phyloP scores from a whole-genome alignment of 1,140 invertebrate species.

The Drosophila trapezifrons region DNA sequence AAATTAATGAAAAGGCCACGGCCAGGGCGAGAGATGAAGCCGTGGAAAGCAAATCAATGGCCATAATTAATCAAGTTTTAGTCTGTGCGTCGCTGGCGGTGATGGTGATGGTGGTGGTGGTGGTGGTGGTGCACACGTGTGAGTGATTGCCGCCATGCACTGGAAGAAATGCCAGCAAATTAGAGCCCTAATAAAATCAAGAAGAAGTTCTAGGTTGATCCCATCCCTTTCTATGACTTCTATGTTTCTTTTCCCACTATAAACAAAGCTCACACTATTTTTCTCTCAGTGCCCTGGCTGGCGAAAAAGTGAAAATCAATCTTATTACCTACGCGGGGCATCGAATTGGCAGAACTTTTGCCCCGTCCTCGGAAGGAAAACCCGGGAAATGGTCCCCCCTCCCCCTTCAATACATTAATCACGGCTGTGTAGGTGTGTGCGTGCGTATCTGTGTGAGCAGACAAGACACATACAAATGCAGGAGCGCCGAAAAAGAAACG shows the following conservation, averaged over 20 bases:
- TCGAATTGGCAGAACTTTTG: slow-evolving; percentile 57
- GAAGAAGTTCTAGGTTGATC: no score
- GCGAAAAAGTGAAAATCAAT: slow-evolving; percentile 80
- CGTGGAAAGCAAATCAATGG: slow-evolving; percentile 81
- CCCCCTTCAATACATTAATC: slow-evolving; percentile 47
- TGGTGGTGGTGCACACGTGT: slow-evolving; percentile 58
- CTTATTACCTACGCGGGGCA: slow-evolving; percentile 73
- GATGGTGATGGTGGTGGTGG: background rate
- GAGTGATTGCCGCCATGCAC: slow-evolving; percentile 58
- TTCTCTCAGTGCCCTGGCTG: background rate
- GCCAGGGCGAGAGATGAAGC: slow-evolving; percentile 49
- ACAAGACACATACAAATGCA: slow-evolving; percentile 42
- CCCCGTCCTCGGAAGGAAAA: background rate
- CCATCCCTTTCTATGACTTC: no score
- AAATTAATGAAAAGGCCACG: slow-evolving; percentile 67
- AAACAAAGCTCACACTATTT: no score
- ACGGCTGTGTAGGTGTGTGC: slow-evolving; percentile 8
- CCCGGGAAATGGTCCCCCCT: background rate
- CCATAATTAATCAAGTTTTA: slow-evolving; percentile 82
- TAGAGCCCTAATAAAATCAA: no score
- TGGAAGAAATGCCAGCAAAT: no score
- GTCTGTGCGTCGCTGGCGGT: slow-evolving; percentile 23
- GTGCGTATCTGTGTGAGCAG: slow-evolving; percentile 16
- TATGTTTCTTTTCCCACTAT: no score
- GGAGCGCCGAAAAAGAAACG: slow-evolving; percentile 18